A percentile compares a stretch with the other conserved stretches of the same genome.
phyloP scores from a whole-genome alignment of 1,140 invertebrate genomes.

The Portunus trituberculatus region DNA sequence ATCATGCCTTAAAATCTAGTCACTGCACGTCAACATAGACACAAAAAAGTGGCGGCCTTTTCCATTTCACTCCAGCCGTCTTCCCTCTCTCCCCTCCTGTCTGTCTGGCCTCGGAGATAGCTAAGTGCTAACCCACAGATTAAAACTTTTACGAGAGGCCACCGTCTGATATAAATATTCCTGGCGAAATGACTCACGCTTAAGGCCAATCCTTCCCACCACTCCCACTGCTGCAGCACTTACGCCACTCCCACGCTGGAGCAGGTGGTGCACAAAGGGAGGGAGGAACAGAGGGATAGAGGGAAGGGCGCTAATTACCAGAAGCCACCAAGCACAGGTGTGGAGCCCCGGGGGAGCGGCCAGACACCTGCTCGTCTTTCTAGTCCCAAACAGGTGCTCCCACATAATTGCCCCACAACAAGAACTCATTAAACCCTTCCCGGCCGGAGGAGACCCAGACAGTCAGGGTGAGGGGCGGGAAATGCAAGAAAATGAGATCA shows the following conservation, averaged over 20 bases:
- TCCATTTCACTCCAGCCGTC: not conserved
- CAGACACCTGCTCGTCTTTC: not conserved
- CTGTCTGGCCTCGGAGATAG: not conserved
- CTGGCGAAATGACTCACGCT: not conserved
- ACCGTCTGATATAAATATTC: not conserved
- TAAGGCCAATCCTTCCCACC: no score
- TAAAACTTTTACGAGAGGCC: not conserved
- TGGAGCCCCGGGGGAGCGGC: not conserved
- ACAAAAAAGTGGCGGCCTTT: not conserved
- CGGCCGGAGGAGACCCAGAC: not conserved
- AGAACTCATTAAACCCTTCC: not conserved
- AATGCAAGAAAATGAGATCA: not conserved
- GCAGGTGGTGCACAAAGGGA: not conserved
- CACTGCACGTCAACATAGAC: not conserved
- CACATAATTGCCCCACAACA: not conserved
- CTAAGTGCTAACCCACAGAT: not conserved
- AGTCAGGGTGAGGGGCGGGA: not conserved
- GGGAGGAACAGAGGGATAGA: not conserved
- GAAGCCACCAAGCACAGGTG: constrained; percentile 8
- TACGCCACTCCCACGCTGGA: not conserved
- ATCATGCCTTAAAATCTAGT: not conserved
- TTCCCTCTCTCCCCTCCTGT: not conserved
- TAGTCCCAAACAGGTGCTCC: not conserved
- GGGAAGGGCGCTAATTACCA: constrained; percentile 18
- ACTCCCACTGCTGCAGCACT: not conserved